These are phyloP conservation scores for Xanthorhoe designata DNA, from an alignment of 2,888 invertebrate genomes.

Conservation along the genomic window DNA sequence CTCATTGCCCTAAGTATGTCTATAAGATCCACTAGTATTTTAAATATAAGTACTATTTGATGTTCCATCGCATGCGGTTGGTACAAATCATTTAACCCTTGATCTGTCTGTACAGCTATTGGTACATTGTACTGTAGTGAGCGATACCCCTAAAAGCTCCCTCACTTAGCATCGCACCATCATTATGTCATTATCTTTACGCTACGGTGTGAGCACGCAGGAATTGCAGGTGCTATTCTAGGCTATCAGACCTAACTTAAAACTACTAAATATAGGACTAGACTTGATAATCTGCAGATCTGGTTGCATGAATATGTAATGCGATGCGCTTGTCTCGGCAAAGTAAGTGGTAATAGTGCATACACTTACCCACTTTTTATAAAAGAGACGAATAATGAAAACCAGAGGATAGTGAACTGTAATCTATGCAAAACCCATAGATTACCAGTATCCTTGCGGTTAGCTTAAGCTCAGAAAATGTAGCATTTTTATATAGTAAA, in stretches of 20 bases:
- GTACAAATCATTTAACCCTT: background rate
- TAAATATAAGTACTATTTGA: no score
- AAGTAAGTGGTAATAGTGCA: slow-evolving; percentile 20
- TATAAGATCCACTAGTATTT: no score
- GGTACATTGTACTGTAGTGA: background rate
- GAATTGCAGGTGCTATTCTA: slow-evolving; percentile 17
- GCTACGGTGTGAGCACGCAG: slow-evolving; percentile 19
- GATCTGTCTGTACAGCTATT: background rate
- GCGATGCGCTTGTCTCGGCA: slow-evolving; percentile 11
- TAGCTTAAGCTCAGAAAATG: no score
- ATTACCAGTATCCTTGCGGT: background rate
- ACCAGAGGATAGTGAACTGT: background rate
- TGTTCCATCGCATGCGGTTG: no score
- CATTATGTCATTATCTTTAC: slow-evolving; percentile 25
- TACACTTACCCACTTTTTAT: slow-evolving; percentile 2
- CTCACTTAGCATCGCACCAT: slow-evolving; percentile 10
- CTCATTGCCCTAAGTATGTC: no score
- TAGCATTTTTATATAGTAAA: no score
- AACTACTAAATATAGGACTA: slow-evolving; percentile 28
- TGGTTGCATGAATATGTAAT: slow-evolving; percentile 32
- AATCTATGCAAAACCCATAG: no score
- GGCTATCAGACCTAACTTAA: slow-evolving; percentile 17
- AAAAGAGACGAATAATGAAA: background rate
- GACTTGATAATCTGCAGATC: slow-evolving; percentile 33
- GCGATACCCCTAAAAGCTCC: slow-evolving; percentile 7